These are phyloP conservation scores for Cephus sareptanus DNA, from an alignment of 2,888 invertebrate species.

Conservation along the genomic window DNA sequence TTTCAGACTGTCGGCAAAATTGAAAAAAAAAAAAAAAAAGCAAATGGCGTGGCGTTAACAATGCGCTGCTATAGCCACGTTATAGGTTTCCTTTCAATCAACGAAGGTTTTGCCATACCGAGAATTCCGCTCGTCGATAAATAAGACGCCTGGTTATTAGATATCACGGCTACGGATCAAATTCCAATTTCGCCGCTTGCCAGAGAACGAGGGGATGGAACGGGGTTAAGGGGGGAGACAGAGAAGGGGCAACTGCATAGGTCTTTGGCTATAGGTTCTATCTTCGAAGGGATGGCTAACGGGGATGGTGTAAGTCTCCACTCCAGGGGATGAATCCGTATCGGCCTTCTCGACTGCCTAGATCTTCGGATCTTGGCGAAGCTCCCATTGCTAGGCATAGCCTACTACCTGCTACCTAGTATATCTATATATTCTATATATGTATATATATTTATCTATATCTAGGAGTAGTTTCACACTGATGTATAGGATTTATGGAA, in stretches of 20 bases:
- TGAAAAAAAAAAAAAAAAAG: not conserved
- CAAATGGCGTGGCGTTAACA: not conserved
- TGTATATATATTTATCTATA: not conserved
- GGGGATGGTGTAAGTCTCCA: not conserved
- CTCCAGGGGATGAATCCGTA: constrained; percentile 26
- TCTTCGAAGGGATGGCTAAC: not conserved
- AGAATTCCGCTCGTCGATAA: constrained; percentile 38
- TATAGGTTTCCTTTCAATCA: constrained; percentile 6
- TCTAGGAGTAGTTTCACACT: not conserved
- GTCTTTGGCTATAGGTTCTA: not conserved
- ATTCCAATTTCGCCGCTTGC: constrained; percentile 43
- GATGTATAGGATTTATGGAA: not conserved
- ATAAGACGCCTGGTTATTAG: constrained; percentile 46
- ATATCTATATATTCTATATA: not conserved
- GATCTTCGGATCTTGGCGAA: constrained; percentile 1
- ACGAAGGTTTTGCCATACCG: not conserved
- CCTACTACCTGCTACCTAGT: not conserved
- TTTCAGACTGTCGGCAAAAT: not conserved
- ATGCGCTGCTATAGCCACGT: not conserved
- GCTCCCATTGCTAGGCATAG: not conserved
- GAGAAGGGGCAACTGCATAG: constrained; percentile 15
- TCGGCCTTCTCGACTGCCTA: constrained; percentile 7
- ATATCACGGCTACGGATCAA: constrained; percentile 45
- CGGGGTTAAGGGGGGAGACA: not conserved
- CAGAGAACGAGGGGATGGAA: not conserved